Evolutionary conservation across 1,140 invertebrate genomes (phyloP).

Genomic region (Drosophila repletoides): DNA sequence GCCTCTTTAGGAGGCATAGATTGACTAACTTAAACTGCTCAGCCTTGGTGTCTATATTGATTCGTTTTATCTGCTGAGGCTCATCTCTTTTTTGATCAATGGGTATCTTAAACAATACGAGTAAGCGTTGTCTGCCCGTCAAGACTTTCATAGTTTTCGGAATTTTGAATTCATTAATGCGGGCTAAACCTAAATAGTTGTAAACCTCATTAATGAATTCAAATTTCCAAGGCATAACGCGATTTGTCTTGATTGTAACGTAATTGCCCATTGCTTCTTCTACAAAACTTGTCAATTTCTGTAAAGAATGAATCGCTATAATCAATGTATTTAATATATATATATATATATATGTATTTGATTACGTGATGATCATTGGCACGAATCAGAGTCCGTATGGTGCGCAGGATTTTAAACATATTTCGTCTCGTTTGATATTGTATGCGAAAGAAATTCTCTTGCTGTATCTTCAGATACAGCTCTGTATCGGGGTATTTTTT

Average conservation of each 20-base stretch:
- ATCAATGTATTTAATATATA: background rate
- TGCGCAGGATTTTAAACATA: constrained; percentile 62
- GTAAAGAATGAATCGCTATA: background rate
- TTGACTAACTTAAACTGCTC: background rate
- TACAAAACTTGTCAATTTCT: constrained; percentile 58
- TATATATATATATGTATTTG: background rate
- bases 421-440: constrained; percentile 73
- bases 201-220: constrained; percentile 79
- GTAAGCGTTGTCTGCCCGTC: constrained; percentile 29
- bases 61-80: too few species aligned
- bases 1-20: background rate
- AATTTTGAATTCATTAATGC: constrained; percentile 63
- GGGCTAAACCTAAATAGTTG: constrained; percentile 70
- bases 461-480: constrained; percentile 23
- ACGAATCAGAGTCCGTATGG: constrained; percentile 38
- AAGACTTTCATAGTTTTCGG: constrained; percentile 32
- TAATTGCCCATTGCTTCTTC: constrained; percentile 73
- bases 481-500: constrained; percentile 39
- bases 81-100: too few species aligned
- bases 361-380: constrained; percentile 24
- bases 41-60: too few species aligned
- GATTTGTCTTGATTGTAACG: constrained; percentile 61
- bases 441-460: constrained; percentile 59
- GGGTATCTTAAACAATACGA: constrained; percentile 39
- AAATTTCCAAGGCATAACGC: constrained; percentile 80